phyloP scores from a whole-genome alignment of 2,113 vertebrate genomes.

The Pedetes capensis region DNA sequence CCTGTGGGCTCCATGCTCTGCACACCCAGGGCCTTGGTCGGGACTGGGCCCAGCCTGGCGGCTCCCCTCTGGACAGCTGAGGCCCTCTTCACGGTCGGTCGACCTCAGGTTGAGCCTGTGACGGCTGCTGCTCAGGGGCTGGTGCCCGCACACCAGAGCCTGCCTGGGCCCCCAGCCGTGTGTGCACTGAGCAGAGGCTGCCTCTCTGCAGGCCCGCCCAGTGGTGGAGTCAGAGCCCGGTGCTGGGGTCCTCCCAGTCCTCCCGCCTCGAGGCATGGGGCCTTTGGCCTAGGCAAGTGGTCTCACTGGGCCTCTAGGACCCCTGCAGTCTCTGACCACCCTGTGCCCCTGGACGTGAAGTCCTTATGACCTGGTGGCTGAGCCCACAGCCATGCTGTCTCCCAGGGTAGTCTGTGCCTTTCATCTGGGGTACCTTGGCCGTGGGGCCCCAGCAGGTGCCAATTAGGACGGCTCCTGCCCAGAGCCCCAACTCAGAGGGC shows the following conservation, averaged over 20 bases:
- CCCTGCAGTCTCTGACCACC: background rate
- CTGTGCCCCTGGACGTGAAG: background rate
- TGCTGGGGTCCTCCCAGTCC: background rate
- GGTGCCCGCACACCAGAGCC: background rate
- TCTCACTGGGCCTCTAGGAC: background rate
- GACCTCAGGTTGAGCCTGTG: background rate
- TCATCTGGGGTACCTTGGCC: constrained; percentile 46
- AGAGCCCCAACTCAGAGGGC: constrained; percentile 14
- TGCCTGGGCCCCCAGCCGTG: background rate
- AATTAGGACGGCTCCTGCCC: constrained; percentile 56
- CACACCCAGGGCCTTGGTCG: background rate
- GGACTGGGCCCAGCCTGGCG: background rate
- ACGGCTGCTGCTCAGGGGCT: background rate
- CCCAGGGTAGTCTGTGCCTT: background rate
- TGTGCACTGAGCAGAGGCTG: too few species aligned
- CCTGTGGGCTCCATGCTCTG: background rate
- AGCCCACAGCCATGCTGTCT: background rate
- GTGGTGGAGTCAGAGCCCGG: background rate
- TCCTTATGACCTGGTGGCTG: background rate
- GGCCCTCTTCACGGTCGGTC: background rate
- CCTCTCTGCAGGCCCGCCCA: background rate
- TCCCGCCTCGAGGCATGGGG: background rate
- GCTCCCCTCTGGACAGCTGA: background rate
- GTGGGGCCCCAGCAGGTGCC: constrained; percentile 37
- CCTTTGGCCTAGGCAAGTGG: background rate